A percentile compares a stretch with the other conserved stretches of the same genome.
Conservation (phyloP, 2,797 vertebrate genomes). For the Protonibea diacanthus region DNA sequence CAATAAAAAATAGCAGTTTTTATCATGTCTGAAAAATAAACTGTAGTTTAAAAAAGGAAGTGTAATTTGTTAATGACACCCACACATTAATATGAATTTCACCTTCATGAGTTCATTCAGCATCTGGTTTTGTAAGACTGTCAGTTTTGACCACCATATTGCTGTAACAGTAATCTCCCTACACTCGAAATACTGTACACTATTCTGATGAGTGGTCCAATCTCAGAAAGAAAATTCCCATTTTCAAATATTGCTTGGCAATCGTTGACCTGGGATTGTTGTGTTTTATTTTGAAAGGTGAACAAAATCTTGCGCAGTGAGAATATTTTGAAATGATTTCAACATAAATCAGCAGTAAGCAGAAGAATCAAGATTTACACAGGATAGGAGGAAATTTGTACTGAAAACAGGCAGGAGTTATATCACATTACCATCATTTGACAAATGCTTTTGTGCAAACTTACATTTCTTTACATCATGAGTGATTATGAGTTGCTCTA, state of each 20-base stretch:
- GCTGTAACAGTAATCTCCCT: not conserved
- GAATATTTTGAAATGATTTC: not conserved
- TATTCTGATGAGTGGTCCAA: not conserved
- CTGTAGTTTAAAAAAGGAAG: not conserved
- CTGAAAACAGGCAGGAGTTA: not conserved
- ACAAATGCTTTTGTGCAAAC: not conserved
- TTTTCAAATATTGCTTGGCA: too few species aligned
- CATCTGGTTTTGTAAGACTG: not conserved
- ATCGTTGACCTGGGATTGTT: not conserved
- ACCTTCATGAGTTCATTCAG: not conserved
- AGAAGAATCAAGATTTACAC: too few species aligned
- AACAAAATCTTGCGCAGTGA: too few species aligned
- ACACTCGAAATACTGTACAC: not conserved
- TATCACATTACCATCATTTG: not conserved
- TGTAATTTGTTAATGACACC: not conserved
- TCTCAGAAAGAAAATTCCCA: not conserved
- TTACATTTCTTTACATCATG: not conserved
- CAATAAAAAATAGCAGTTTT: not conserved
- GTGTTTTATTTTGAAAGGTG: too few species aligned
- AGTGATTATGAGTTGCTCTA: not conserved
- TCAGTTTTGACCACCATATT: not conserved
- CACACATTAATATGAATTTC: not conserved
- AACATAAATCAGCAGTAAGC: not conserved
- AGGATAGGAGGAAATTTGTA: not conserved
- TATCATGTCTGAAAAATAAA: conserved; percentile 2